Evolutionary conservation across 2,888 invertebrate genomes (phyloP).

Genomic region (Eulithis testata): DNA sequence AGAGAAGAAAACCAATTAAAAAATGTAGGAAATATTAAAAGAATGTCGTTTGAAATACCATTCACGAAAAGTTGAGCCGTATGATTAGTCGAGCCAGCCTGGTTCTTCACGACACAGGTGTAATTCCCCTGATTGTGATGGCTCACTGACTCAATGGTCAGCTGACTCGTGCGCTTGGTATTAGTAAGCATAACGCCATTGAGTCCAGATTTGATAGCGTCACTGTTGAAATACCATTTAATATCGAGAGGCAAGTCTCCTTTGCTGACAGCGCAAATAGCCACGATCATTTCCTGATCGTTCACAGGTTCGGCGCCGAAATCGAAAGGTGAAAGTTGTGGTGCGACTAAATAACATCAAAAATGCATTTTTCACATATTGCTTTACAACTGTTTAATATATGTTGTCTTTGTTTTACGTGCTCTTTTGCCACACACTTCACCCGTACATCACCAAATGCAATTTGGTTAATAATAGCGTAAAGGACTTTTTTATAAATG

Average conservation of each 20-base stretch:
- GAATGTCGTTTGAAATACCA: conserved; percentile 49
- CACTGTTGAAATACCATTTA: conserved; percentile 87
- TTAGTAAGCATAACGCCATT: conserved; percentile 82
- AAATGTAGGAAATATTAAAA: conserved; percentile 5
- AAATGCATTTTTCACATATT: conserved; percentile 4
- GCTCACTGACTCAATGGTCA: conserved; percentile 86
- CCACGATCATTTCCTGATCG: conserved; percentile 88
- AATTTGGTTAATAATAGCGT: neutral
- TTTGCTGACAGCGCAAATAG: conserved; percentile 89
- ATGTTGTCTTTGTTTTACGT: neutral
- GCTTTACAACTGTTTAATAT: neutral
- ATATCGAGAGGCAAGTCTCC: conserved; percentile 92
- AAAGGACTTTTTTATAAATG: neutral
- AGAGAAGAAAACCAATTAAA: conserved; percentile 11
- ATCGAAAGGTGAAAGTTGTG: conserved; percentile 89
- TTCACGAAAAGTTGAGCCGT: conserved; percentile 84
- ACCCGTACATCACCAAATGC: conserved; percentile 17
- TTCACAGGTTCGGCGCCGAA: conserved; percentile 89
- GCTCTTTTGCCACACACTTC: conserved; percentile 40
- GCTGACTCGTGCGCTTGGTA: conserved; percentile 84
- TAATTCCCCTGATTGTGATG: conserved; percentile 86
- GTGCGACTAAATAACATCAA: conserved; percentile 81
- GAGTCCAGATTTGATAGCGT: conserved; percentile 70
- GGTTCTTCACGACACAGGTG: conserved; percentile 86
- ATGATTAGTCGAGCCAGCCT: conserved; percentile 82